Evolutionary conservation across 2,113 vertebrate genomes (phyloP), one percentile per base, ranked within the genome.

Genomic region (Callionymus lyra): DNA sequence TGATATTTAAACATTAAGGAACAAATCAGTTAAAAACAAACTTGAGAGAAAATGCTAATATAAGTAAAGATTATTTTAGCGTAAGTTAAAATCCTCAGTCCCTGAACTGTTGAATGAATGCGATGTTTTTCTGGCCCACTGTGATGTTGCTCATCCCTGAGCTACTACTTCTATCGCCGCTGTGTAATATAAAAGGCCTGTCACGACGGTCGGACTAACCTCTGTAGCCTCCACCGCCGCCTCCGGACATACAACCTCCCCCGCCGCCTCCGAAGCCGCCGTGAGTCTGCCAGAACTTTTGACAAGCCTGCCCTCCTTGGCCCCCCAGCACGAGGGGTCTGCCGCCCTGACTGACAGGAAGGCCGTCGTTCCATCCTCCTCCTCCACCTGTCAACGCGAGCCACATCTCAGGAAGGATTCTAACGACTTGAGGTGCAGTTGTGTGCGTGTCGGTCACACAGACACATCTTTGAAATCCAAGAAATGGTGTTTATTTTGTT

Each of bases 201-300:
- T 10, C 9, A 41, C 14, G 21, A 34, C 43, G 57, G 13, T 12
- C 6, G 14, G 14, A 68, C 90, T 85, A 77, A 95, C 94, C 94
- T 89, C 93, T 93, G 81, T 93, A 98, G 84, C 94, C 94, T 82
- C 94, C 95, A 41, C 93, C 94, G 70, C 93, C 95, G 44, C 95
- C 95, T 56, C 95, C 95, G 39, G 93, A 89, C 61, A 89, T 88
- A 68, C 95, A 97, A 72, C 91, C 92, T 53, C 94, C 95, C 16
- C 95, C 94, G 50, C 95, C 94, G 44, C 94, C 95, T 63, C 95
- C 95, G 47, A 95, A 97, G 70, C 94, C 94, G 41, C 95, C 95
- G 43, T 77, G 87, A 71, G 91, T 94, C 84, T 90, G 90, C 93
- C 93, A 96, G 82, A 90, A 90, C 74, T 87, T 91, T 72, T 90